phyloP scores from a whole-genome alignment of 2,888 invertebrate genomes.

The Argyresthia goedartella region DNA sequence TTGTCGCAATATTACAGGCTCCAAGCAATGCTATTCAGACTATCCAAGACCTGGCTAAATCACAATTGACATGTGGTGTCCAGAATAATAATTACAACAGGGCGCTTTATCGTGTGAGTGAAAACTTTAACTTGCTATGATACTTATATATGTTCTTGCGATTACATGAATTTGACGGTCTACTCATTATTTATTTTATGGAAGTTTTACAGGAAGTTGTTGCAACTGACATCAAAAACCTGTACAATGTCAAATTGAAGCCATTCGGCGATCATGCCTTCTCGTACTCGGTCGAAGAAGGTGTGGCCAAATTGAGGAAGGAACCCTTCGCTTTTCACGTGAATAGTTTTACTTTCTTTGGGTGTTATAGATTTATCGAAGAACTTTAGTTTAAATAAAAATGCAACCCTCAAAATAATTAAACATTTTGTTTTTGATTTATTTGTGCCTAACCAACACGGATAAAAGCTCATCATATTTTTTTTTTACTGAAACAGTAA shows the following conservation, averaged over 20 bases:
- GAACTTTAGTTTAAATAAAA: too few relatives aligned
- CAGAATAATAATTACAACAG: slow-evolving; percentile 73
- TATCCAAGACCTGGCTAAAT: slow-evolving; percentile 65
- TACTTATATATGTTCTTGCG: too few relatives aligned
- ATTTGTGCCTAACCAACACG: too few relatives aligned
- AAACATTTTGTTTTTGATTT: too few relatives aligned
- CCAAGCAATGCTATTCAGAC: slow-evolving; percentile 71
- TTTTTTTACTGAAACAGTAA: too few relatives aligned
- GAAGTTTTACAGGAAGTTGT: neutral
- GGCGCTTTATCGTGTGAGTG: slow-evolving; percentile 62
- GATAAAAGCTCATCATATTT: too few relatives aligned
- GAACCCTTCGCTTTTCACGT: slow-evolving; percentile 2
- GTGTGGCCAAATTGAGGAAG: neutral
- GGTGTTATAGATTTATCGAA: too few relatives aligned
- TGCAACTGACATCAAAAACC: neutral
- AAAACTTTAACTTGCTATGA: neutral
- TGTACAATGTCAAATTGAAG: neutral
- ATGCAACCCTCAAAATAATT: too few relatives aligned
- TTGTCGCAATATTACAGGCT: slow-evolving; percentile 73
- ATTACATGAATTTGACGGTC: too few relatives aligned
- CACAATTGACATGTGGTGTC: slow-evolving; percentile 67
- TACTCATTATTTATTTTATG: too few relatives aligned
- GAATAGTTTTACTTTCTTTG: too few relatives aligned
- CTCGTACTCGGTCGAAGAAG: neutral
- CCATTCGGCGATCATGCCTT: neutral